Evolutionary conservation across 2,113 vertebrate genomes (phyloP), one percentile per base, ranked within the genome.

Genomic region (Fregetta grallaria): DNA sequence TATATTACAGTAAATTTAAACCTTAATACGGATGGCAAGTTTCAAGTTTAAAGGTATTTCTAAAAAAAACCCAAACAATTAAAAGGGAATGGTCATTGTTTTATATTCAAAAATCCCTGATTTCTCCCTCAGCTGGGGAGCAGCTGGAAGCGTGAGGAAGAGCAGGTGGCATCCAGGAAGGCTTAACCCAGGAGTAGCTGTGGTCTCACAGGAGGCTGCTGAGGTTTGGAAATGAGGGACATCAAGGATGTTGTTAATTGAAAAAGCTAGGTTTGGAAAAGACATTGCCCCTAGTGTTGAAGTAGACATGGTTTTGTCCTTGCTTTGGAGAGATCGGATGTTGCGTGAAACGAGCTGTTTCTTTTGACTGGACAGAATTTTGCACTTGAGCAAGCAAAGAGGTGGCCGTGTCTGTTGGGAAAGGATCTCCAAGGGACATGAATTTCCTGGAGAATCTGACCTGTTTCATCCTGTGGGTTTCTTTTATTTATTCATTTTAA

Each of bases 21-120:
- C n/a, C 27, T 29, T 50, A 53, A 59, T 11, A 53, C 21, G 34
- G n/a, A 45, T 40, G 22, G 3, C 21, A 30, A 61, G 10, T 29
- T 88, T 79, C 40, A 52, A 42, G 11, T 27, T 58, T 59, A 70
- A 92, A 80, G 36, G 49, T 70, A 50, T 49, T 85, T 23, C 11
- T 65, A 42, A 83, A 79, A 12, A 61, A 49, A 49, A 22, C n/a
- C n/a, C n/a, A 50, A 49, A 22, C 21, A 49, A 50, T 27, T 8
- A 26, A 76, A 78, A 58, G 5, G 8, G 80, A 68, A 13, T 40
- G 4, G 3, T 13, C 0, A 0, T 23, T 82, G 40, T 1, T 52
- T 71, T 71, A 7, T 75, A 38, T 66, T 47, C 4, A 58, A 17
- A 73, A 75, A 15, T 29, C 38, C 30, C 49, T 30, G 21, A 26